These are phyloP conservation scores for Megalonaias nervosa DNA, from an alignment of 1,140 invertebrate genomes.

Conservation along the genomic window DNA sequence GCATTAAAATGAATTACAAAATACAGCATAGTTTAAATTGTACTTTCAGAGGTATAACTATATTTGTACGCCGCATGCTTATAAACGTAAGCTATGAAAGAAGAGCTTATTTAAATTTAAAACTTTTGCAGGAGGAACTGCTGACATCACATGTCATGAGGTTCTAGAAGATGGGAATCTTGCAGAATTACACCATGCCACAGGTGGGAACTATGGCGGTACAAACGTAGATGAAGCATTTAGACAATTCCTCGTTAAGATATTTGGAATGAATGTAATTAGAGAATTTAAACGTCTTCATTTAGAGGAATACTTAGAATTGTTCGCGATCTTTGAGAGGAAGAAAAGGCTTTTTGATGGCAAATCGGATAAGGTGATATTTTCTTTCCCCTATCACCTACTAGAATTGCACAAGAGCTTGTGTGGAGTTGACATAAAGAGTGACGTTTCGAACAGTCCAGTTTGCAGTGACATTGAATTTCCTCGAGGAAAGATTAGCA, in stretches of 20 bases:
- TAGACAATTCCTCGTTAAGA: not conserved
- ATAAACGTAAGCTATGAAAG: too few relatives aligned
- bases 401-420: conserved; percentile 8
- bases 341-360: conserved; percentile 27
- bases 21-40: too few relatives aligned
- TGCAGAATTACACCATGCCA: conserved; percentile 13
- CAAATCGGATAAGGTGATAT: not conserved
- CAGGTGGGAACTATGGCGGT: conserved; percentile 26
- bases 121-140: conserved; percentile 14
- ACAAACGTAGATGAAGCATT: conserved; percentile 21
- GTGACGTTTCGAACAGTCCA: not conserved
- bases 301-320: conserved; percentile 17
- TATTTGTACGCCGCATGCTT: too few relatives aligned
- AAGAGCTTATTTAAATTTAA: too few relatives aligned
- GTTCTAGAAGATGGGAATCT: conserved; percentile 6
- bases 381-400: conserved; percentile 1
- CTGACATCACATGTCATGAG: conserved; percentile 24
- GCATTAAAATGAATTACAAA: too few relatives aligned
- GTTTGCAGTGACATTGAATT: not conserved
- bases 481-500: conserved; percentile 1
- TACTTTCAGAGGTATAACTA: too few relatives aligned
- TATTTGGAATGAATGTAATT: conserved; percentile 14
- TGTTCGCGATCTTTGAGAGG: conserved; percentile 22
- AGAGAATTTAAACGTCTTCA: conserved; percentile 11
- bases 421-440: not conserved